Percentiles rank a stretch among this genome's conserved stretches.
These are phyloP conservation scores for Cettia cetti DNA, from an alignment of 2,113 vertebrate species.

Conservation along the genomic window DNA sequence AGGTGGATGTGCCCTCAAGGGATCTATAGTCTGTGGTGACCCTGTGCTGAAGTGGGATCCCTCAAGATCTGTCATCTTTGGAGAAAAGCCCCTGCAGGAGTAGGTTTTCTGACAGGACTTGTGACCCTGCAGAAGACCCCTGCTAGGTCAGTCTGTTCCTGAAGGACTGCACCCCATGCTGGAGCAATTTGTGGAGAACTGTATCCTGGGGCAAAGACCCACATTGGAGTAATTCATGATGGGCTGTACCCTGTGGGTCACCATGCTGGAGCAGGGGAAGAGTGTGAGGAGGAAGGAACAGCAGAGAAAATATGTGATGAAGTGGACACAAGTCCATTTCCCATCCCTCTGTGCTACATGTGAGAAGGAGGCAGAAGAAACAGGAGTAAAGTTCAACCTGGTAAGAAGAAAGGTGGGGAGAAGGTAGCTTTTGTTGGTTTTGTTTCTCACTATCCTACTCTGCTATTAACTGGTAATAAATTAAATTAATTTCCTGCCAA, in stretches of 20 bases:
- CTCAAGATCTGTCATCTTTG: not conserved
- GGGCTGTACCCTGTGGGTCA: not conserved
- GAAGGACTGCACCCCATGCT: not conserved
- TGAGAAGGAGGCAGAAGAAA: not conserved
- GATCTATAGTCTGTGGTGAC: fast-evolving
- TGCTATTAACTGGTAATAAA: not conserved
- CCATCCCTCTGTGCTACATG: not conserved
- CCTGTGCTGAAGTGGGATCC: not conserved
- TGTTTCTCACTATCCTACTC: not conserved
- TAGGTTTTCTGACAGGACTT: not conserved
- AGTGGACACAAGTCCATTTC: not conserved
- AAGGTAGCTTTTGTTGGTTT: not conserved
- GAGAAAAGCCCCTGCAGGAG: not conserved
- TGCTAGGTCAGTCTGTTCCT: not conserved
- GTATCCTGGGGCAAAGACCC: not conserved
- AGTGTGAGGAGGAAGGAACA: not conserved
- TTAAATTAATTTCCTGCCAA: not conserved
- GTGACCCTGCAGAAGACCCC: not conserved
- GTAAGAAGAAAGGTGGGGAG: not conserved
- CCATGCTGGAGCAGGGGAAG: not conserved
- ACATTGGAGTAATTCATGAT: not conserved
- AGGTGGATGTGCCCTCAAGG: not conserved
- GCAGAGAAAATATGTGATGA: not conserved
- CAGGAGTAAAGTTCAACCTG: not conserved
- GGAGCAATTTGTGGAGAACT: not conserved